These are phyloP conservation scores for Volucella inanis DNA, from an alignment of 2,888 invertebrate genomes.

Conservation along the genomic window DNA sequence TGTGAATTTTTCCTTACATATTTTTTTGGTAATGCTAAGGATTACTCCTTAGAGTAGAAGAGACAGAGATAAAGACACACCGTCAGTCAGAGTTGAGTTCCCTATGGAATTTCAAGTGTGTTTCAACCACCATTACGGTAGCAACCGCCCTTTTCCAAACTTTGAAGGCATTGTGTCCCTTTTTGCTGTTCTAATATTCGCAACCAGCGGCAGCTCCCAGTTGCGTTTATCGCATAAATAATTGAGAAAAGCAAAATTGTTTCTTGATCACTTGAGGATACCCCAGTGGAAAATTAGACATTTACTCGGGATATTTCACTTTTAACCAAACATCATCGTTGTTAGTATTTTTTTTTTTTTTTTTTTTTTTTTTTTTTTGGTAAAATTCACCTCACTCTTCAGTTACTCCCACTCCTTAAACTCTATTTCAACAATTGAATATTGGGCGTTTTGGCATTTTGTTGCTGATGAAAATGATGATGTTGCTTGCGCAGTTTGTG, in stretches of 20 bases:
- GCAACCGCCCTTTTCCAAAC: neutral
- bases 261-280: constrained; percentile 82
- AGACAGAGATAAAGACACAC: constrained; percentile 44
- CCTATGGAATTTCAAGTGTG: constrained; percentile 55
- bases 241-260: constrained; percentile 80
- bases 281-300: constrained; percentile 78
- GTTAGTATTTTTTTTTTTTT: constrained; percentile 15
- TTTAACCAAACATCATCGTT: constrained; percentile 68
- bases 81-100: constrained; percentile 31
- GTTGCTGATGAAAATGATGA: constrained; percentile 74
- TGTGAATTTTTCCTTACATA: no score
- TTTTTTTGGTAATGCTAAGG: constrained; percentile 59
- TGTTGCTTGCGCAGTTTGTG: constrained; percentile 56
- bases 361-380: no score
- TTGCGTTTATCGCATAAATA: constrained; percentile 76
- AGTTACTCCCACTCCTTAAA: neutral
- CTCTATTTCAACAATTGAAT: neutral
- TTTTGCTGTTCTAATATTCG: constrained; percentile 66
- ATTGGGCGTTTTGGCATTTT: constrained; percentile 46
- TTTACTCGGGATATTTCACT: constrained; percentile 74
- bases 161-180: constrained; percentile 58
- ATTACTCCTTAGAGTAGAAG: constrained; percentile 62
- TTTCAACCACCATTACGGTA: neutral
- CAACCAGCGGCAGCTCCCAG: constrained; percentile 50
- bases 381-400: neutral